Evolutionary conservation across 1,140 invertebrate species (phyloP).

Genomic region (Tribolium castaneum): DNA sequence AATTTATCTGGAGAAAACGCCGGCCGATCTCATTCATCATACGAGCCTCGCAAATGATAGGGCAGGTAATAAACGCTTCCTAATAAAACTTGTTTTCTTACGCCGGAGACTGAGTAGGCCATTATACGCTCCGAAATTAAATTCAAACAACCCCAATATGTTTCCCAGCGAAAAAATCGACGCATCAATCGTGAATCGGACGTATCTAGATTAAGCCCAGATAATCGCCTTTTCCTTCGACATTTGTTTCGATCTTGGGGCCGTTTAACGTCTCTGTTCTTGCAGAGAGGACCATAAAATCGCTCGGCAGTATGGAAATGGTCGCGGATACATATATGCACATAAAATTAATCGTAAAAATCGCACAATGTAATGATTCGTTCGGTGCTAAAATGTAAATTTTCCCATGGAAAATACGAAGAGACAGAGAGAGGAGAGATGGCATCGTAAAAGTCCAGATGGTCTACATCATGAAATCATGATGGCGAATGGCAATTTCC

Average conservation of each 20-base stretch:
- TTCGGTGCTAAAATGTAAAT: constrained; percentile 45
- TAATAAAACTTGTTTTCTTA: constrained; percentile 45
- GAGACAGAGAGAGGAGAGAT: constrained; percentile 3
- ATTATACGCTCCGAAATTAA: constrained; percentile 34
- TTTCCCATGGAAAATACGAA: constrained; percentile 7
- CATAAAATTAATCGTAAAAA: constrained; percentile 43
- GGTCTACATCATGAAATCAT: constrained; percentile 40
- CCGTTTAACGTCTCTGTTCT: not conserved
- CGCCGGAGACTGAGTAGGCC: constrained; percentile 31
- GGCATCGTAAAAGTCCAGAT: constrained; percentile 47
- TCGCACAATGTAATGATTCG: constrained; percentile 37
- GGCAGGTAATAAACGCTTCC: constrained; percentile 45
- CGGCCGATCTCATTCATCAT: constrained; percentile 43
- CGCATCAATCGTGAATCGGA: not conserved
- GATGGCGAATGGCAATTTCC: constrained; percentile 40
- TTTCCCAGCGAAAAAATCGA: not conserved
- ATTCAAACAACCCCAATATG: constrained; percentile 37
- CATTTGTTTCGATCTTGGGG: not conserved
- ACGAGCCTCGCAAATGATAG: constrained; percentile 38
- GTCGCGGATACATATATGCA: constrained; percentile 25
- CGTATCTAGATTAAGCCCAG: not conserved
- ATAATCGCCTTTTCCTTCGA: not conserved
- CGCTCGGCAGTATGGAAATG: constrained; percentile 6
- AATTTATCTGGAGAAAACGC: constrained; percentile 37
- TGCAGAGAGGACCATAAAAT: constrained; percentile 3